These are phyloP conservation scores for Podargus strigoides DNA, from an alignment of 2,797 vertebrate genomes.

Conservation along the genomic window DNA sequence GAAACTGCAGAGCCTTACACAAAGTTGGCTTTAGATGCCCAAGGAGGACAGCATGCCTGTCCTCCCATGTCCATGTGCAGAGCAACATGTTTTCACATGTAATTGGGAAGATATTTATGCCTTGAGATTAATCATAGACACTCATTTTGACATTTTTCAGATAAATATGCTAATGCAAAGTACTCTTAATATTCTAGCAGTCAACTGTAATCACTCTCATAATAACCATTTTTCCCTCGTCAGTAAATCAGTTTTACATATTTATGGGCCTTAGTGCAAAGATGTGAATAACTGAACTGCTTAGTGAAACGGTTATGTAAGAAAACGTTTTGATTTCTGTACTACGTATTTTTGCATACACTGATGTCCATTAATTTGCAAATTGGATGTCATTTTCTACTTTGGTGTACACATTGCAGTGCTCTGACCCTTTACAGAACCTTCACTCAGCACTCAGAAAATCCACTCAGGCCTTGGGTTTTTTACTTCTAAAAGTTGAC, in stretches of 20 bases:
- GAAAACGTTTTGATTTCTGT: neutral
- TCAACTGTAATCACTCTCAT: neutral
- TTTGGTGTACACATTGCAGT: neutral
- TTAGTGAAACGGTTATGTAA: neutral
- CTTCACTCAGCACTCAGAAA: neutral
- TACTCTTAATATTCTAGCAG: neutral
- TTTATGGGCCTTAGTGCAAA: neutral
- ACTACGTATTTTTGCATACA: neutral
- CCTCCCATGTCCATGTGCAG: accelerated
- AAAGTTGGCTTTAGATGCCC: neutral
- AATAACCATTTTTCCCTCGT: neutral
- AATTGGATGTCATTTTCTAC: neutral
- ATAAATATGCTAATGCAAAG: neutral
- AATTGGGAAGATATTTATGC: neutral
- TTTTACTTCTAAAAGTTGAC: neutral
- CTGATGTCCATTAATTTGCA: neutral
- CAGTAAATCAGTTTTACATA: neutral
- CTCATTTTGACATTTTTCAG: neutral
- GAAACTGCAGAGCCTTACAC: neutral
- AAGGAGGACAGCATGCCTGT: neutral
- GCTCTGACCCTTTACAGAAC: neutral
- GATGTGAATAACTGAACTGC: neutral
- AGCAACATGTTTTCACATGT: neutral
- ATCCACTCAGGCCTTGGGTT: neutral
- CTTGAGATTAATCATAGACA: neutral